phyloP scores from a whole-genome alignment of 1,140 invertebrate species.

The Agrypnia vestita region DNA sequence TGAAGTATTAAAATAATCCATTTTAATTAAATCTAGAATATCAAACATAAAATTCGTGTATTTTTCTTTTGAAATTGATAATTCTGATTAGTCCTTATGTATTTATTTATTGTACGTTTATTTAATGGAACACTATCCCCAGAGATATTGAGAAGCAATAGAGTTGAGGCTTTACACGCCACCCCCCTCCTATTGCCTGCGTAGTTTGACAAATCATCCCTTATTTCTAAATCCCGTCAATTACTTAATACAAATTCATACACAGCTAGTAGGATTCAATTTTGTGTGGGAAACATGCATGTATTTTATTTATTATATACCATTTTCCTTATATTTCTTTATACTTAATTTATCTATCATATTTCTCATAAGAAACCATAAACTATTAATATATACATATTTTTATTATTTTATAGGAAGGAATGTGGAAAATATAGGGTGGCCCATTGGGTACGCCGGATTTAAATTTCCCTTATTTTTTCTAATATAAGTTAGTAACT shows the following conservation, averaged over 20 bases:
- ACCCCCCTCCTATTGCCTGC: background rate
- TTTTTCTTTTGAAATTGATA: no score
- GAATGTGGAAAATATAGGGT: no score
- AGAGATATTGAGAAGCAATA: background rate
- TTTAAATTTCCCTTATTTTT: no score
- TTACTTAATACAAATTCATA: constrained; percentile 19
- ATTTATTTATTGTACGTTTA: constrained; percentile 57
- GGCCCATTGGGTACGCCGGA: no score
- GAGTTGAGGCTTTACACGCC: constrained; percentile 11
- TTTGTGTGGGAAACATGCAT: background rate
- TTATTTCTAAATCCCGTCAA: constrained; percentile 6
- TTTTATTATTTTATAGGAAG: no score
- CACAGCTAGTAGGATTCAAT: constrained; percentile 6
- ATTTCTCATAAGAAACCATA: background rate
- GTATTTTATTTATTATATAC: constrained; percentile 5
- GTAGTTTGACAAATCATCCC: constrained; percentile 22
- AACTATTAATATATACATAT: background rate
- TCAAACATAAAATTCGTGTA: no score
- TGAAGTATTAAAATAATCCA: no score
- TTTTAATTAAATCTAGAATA: no score
- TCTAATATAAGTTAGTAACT: no score
- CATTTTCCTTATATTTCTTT: background rate
- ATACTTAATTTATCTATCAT: no score
- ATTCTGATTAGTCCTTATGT: no score
- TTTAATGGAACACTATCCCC: constrained; percentile 43